Evolutionary conservation across 1,140 invertebrate species (phyloP).

Genomic region (Drosophila mojavensis): DNA sequence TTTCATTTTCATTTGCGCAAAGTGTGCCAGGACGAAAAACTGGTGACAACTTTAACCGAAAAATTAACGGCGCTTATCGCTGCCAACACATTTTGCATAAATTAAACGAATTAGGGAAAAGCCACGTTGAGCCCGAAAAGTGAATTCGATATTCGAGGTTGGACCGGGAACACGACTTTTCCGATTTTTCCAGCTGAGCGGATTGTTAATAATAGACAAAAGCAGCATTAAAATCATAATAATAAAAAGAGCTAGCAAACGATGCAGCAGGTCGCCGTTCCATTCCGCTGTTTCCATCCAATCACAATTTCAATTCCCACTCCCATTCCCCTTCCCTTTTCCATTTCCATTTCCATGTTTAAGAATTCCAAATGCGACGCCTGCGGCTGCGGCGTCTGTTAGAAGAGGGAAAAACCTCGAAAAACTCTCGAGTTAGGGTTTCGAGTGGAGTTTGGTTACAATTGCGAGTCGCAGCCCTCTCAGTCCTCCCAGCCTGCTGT

Average conservation of each 20-base stretch:
- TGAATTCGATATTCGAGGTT: slow-evolving; percentile 25
- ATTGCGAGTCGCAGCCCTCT: slow-evolving; percentile 17
- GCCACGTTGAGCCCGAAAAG: slow-evolving; percentile 26
- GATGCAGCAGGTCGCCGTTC: slow-evolving; percentile 44
- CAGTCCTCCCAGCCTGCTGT: neutral
- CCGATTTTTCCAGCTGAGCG: slow-evolving; percentile 66
- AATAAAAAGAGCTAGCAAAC: slow-evolving; percentile 26
- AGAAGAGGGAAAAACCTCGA: slow-evolving; percentile 41
- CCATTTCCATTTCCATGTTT: slow-evolving; percentile 11
- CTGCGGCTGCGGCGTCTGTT: slow-evolving; percentile 38
- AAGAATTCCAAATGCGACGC: slow-evolving; percentile 46
- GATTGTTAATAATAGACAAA: slow-evolving; percentile 58
- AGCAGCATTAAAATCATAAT: neutral
- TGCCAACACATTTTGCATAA: slow-evolving; percentile 72
- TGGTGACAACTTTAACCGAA: slow-evolving; percentile 60
- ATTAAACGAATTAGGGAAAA: slow-evolving; percentile 70
- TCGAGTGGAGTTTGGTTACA: slow-evolving; percentile 63
- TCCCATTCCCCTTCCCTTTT: neutral
- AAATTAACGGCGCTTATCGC: slow-evolving; percentile 68
- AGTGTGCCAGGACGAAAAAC: slow-evolving; percentile 29
- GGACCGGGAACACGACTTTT: neutral
- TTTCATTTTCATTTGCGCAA: slow-evolving; percentile 30
- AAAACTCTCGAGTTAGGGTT: slow-evolving; percentile 45
- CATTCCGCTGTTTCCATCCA: neutral
- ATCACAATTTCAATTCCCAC: neutral